Base-by-base conservation (phyloP, 2,113 vertebrate species). In the Embiotoca jacksoni region DNA sequence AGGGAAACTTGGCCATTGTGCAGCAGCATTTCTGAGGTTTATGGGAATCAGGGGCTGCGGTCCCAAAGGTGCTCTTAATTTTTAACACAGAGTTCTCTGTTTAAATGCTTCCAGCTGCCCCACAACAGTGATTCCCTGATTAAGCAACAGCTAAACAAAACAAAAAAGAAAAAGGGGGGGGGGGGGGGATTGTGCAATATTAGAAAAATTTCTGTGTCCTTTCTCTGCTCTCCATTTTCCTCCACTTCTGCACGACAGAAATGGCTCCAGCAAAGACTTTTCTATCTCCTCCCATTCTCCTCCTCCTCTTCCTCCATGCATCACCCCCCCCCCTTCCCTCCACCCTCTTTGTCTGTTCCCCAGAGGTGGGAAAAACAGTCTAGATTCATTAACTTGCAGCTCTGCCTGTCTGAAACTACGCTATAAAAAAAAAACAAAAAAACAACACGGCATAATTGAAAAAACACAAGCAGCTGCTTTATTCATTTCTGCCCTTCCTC, bases 1-100 rank as follows among this genome's bases (percentile, higher is more conserved):
- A 73, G 65, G 89, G 88, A 91, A 93, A 92, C 80, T 90, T 89
- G 89, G 89, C 86, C 72, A 82, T 89, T 90, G 88, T 89, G 85
- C 71, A 75, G 82, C 67, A 81, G 69, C 81, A 89, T 90, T 91
- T 90, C 82, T 91, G 86, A 88, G 84, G 89, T 92, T 93, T 91
- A 93, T 85, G 56, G 78, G 87, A 91, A 93, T 89, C 79, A 81
- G 87, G 83, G 77, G 69, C 79, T 47, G 11, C 78, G 36, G 83
- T 90, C 90, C 91, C 93, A 81, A 90, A 86, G 87, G 90, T 88
- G 69, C 71, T 91, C 72, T 91, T 85, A 78, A 82, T 82, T 88
- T 88, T 82, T 81, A 88, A 91, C 83, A 84, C 84, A 79, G 59
- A 86, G 72, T 86, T 86, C 85, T 92, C 70, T 69, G 76, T 81